phyloP scores from a whole-genome alignment of 2,888 invertebrate genomes.

The Sesia apiformis region DNA sequence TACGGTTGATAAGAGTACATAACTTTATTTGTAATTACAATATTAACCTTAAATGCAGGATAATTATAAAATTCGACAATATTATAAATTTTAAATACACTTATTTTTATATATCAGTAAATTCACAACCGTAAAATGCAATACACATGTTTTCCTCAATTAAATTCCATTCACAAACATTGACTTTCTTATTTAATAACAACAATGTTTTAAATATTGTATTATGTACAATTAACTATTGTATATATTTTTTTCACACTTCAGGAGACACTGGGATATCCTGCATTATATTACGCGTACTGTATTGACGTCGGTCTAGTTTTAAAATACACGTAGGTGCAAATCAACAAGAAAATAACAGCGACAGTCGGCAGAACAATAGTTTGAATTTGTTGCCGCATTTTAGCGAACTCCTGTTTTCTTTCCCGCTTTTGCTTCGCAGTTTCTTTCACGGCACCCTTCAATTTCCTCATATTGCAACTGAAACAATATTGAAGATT shows the following conservation, averaged over 20 bases:
- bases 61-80: too few relatives aligned
- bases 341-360: conserved; percentile 81
- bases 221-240: too few relatives aligned
- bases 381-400: conserved; percentile 85
- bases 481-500: conserved; percentile 19
- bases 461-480: conserved; percentile 82
- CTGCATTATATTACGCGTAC: conserved; percentile 31
- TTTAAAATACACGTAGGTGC: conserved; percentile 85
- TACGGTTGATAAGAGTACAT: too few relatives aligned
- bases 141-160: conserved; percentile 1
- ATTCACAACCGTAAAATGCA: conserved; percentile 14
- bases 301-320: conserved; percentile 77
- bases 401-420: conserved; percentile 87
- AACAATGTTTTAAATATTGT: conserved; percentile 3
- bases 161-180: neutral
- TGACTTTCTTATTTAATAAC: conserved; percentile 4
- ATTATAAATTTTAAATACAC: too few relatives aligned
- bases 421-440: conserved; percentile 89
- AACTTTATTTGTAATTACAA: too few relatives aligned
- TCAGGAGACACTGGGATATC: neutral
- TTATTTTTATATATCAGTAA: neutral
- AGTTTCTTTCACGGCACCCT: conserved; percentile 87
- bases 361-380: conserved; percentile 83
- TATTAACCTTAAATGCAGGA: too few relatives aligned
- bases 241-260: neutral